A percentile compares a stretch with the other conserved stretches of the same genome.
These are phyloP conservation scores for Acleris cristana DNA, from an alignment of 2,888 invertebrate species.

Conservation along the genomic window DNA sequence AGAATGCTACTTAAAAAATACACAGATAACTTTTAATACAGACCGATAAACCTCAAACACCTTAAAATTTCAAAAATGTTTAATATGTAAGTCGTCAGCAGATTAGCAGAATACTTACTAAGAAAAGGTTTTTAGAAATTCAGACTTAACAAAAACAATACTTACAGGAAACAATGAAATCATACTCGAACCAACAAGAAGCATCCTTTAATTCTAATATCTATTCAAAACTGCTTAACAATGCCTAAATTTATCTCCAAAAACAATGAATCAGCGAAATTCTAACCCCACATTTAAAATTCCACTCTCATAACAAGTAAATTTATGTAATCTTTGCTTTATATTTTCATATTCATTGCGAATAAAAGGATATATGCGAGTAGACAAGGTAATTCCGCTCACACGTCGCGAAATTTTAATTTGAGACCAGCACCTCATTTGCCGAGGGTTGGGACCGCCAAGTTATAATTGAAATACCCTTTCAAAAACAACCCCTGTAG, in stretches of 20 bases:
- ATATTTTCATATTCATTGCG: conserved; percentile 13
- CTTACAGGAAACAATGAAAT: too few relatives aligned
- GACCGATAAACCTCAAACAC: too few relatives aligned
- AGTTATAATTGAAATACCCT: not conserved
- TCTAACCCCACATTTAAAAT: not conserved
- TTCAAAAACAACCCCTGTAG: not conserved
- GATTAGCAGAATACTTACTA: too few relatives aligned
- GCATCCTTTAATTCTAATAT: too few relatives aligned
- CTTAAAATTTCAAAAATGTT: too few relatives aligned
- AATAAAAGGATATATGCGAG: conserved; percentile 24
- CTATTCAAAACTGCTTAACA: not conserved
- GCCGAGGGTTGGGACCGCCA: conserved; percentile 4
- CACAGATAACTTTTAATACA: too few relatives aligned
- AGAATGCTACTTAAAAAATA: too few relatives aligned
- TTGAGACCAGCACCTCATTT: conserved; percentile 28
- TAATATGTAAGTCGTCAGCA: too few relatives aligned
- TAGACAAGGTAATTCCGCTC: conserved; percentile 21
- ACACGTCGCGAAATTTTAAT: conserved; percentile 28
- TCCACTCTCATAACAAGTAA: not conserved
- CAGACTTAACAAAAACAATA: too few relatives aligned
- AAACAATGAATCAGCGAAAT: not conserved
- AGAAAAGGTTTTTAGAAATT: too few relatives aligned
- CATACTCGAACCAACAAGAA: too few relatives aligned
- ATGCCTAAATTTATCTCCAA: not conserved
- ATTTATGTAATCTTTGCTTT: conserved; percentile 14